Evolutionary conservation across 2,888 invertebrate species (phyloP), one percentile per base, ranked within the genome.

Genomic region (Dynastes hyllus): DNA sequence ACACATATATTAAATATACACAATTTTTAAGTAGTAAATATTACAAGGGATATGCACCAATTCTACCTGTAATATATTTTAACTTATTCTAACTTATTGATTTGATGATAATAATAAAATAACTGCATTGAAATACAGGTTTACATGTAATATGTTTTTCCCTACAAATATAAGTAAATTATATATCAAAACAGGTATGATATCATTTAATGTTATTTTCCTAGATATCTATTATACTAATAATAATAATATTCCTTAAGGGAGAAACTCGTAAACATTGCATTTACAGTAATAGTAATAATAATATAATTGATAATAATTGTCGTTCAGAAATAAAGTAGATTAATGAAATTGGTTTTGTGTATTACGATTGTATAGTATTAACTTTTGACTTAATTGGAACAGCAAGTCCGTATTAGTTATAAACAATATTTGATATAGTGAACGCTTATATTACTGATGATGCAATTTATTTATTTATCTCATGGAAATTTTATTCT

Each of bases 401-500:
- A 76, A 66, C 65, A 65, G 77, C 73, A 77, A 55, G 71, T 70
- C 58, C 65, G 70, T 76, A 61, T 77, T 79, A 77, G 65, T 85
- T 83, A 83, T 83, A 84, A 45, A 83, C 85, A 82, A 84, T 85
- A 85, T 85, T 85, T 86, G 83, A 73, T 73, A 85, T 87, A 87
- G 86, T 86, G 86, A 84, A 87, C 83, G 88, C 88, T 88, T 88
- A 86, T 87, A 76, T 45, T 76, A 71, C 67, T 86, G 85, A 85
- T 87, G 86, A 86, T 86, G 87, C 87, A 87, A 86, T 88, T 88
- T 87, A 86, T 87, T 87, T 87, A 88, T 88, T 88, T 88, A 88
- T 88, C 88, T 87, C 86, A 87, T 88, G 86, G 84, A 87, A 86
- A 87, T 87, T 88, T 88, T 88, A 88, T 88, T 88, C 88, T 88